phyloP scores from a whole-genome alignment of 1,140 invertebrate genomes.

The Contarinia nasturtii region DNA sequence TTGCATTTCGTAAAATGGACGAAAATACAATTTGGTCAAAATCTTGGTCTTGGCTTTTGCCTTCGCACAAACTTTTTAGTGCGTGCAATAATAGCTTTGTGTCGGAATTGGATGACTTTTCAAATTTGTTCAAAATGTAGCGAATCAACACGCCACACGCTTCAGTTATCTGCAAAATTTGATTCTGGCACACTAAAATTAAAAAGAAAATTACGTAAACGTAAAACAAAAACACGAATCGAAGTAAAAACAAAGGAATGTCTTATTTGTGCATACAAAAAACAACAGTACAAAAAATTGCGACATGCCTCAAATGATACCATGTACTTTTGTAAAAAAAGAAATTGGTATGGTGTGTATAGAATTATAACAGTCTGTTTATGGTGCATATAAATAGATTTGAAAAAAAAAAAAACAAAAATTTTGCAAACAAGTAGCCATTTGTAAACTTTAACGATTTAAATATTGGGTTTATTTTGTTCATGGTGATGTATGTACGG shows the following conservation, averaged over 20 bases:
- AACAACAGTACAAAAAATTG: too few relatives aligned
- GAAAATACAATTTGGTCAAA: conserved; percentile 18
- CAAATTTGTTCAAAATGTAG: conserved; percentile 17
- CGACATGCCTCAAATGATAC: too few relatives aligned
- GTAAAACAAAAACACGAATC: conserved; percentile 2
- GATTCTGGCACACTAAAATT: conserved; percentile 37
- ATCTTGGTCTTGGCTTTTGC: conserved; percentile 3
- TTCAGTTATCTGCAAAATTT: conserved; percentile 27
- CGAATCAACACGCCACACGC: conserved; percentile 18
- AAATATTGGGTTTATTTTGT: too few relatives aligned
- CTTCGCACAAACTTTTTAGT: conserved; percentile 20
- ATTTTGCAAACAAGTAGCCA: too few relatives aligned
- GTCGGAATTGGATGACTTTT: conserved; percentile 16
- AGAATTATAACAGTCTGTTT: too few relatives aligned
- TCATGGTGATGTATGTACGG: too few relatives aligned
- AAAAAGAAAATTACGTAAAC: conserved; percentile 3
- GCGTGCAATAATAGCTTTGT: conserved; percentile 19
- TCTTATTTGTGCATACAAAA: too few relatives aligned
- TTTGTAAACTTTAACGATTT: too few relatives aligned
- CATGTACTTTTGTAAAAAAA: too few relatives aligned
- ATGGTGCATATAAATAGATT: too few relatives aligned
- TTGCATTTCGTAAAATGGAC: conserved; percentile 14
- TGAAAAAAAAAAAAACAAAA: too few relatives aligned
- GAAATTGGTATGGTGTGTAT: too few relatives aligned
- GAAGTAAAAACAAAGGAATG: neutral